phyloP scores from a whole-genome alignment of 2,113 vertebrate genomes.

The Narcine bancroftii region DNA sequence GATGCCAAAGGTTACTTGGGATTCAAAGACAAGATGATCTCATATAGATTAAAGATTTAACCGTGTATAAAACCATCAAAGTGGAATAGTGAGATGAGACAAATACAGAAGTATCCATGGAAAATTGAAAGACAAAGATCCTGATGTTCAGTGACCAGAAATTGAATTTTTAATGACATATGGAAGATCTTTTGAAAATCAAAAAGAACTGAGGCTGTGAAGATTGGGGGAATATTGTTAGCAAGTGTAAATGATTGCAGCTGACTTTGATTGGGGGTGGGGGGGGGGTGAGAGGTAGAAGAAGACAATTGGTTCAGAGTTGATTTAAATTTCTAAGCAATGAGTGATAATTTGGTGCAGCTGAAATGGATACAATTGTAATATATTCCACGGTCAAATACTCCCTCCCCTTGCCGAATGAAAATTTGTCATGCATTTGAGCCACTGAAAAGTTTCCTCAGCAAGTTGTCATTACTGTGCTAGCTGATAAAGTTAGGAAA shows the following conservation, averaged over 20 bases:
- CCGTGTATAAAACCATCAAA: neutral
- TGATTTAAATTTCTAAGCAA: neutral
- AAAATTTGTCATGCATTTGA: neutral
- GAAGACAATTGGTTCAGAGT: neutral
- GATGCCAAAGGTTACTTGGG: no score
- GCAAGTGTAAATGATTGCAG: neutral
- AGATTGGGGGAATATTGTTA: neutral
- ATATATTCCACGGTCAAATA: neutral
- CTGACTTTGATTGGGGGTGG: neutral
- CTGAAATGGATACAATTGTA: neutral
- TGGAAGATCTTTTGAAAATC: neutral
- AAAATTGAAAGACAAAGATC: neutral
- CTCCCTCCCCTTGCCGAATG: neutral
- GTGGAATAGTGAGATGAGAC: neutral
- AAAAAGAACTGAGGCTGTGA: neutral
- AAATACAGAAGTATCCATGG: neutral
- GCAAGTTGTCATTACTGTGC: no score
- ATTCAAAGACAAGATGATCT: no score
- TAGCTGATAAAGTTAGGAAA: neutral
- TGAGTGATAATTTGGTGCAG: neutral
- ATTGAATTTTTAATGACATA: neutral
- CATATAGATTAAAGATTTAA: neutral
- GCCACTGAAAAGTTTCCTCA: neutral
- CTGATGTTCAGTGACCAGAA: neutral
- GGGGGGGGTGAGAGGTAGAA: no score